Evolutionary conservation across 2,113 vertebrate species (phyloP).

Genomic region (Patagioenas fasciata): DNA sequence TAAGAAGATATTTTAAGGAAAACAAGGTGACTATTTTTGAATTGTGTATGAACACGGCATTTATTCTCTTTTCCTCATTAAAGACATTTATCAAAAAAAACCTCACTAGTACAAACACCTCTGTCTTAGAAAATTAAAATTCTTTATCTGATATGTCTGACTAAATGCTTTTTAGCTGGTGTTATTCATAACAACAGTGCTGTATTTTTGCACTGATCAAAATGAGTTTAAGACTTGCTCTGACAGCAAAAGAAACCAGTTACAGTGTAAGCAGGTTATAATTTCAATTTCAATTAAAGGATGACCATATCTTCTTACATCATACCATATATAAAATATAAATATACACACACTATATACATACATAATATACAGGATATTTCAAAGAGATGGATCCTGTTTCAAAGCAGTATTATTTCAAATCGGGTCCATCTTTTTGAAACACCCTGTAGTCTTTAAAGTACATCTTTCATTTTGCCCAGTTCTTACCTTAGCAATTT

Average conservation of each 20-base stretch:
- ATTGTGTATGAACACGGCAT: neutral
- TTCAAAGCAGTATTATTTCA: too few species aligned
- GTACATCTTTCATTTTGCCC: neutral
- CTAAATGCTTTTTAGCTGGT: neutral
- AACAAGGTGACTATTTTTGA: neutral
- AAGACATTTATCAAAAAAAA: neutral
- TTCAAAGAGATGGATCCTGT: too few species aligned
- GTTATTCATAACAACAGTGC: neutral
- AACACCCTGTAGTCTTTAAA: accelerated
- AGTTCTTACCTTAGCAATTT: conserved; percentile 74
- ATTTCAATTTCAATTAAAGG: neutral
- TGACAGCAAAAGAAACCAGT: neutral
- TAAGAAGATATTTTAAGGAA: neutral
- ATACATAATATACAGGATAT: neutral
- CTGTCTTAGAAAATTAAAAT: neutral
- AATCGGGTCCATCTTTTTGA: too few species aligned
- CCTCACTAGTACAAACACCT: neutral
- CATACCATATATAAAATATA: neutral
- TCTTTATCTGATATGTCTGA: neutral
- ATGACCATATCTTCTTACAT: neutral
- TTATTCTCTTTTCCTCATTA: neutral
- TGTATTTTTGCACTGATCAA: neutral
- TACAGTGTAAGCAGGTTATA: neutral
- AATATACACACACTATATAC: neutral
- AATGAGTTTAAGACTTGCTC: neutral